phyloP scores from a whole-genome alignment of 2,113 vertebrate species.

The Chloropsis cyanopogon region DNA sequence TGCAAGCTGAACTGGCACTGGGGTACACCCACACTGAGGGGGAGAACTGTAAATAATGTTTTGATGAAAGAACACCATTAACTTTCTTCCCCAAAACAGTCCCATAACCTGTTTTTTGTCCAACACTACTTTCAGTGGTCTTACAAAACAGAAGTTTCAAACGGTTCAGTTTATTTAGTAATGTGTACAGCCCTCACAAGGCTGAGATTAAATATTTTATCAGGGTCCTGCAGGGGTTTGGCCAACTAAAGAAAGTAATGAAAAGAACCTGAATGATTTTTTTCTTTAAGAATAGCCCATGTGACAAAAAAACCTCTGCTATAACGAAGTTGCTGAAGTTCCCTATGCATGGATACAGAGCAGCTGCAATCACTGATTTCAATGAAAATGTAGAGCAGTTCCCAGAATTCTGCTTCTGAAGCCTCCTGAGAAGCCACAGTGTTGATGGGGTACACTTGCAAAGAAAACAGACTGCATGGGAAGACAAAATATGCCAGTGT shows the following conservation, averaged over 20 bases:
- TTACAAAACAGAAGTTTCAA: background rate
- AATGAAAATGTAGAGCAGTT: background rate
- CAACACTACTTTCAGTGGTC: background rate
- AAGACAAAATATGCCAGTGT: background rate
- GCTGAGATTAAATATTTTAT: background rate
- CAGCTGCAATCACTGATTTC: background rate
- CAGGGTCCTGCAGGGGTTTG: background rate
- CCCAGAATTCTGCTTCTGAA: background rate
- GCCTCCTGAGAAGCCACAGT: background rate
- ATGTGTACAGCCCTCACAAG: background rate
- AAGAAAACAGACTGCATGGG: background rate
- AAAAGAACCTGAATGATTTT: background rate
- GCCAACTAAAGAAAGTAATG: background rate
- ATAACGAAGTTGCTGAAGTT: background rate
- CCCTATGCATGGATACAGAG: background rate
- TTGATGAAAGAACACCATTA: background rate
- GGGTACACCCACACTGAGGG: background rate
- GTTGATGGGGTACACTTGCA: background rate
- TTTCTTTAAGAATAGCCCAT: background rate
- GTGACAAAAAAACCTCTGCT: background rate
- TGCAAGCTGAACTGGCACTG: background rate
- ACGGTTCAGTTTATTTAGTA: background rate
- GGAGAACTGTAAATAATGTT: background rate
- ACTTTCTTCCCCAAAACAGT: background rate
- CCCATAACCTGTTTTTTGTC: background rate